A percentile compares a stretch with the other conserved stretches of the same genome.
Evolutionary conservation across 2,888 invertebrate species (phyloP).

Genomic region (Oegoconia quadripuncta): DNA sequence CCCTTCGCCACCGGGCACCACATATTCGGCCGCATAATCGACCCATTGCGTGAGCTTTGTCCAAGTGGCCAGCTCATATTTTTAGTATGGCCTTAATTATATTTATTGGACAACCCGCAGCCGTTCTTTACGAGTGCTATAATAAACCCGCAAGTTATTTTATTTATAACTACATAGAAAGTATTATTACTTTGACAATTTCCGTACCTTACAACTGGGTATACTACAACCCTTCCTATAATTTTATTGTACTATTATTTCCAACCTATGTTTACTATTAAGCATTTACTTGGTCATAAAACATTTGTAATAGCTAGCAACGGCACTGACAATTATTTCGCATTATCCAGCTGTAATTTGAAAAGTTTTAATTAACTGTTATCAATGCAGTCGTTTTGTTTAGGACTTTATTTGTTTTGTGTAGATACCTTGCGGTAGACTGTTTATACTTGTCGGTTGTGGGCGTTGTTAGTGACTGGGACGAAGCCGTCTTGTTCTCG

Average conservation of each 20-base stretch:
- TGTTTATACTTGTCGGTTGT: no score
- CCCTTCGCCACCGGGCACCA: constrained; percentile 2
- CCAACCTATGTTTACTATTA: not conserved
- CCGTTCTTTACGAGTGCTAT: constrained; percentile 1
- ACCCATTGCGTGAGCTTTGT: constrained; percentile 12
- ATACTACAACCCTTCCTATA: not conserved
- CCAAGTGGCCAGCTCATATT: constrained; percentile 9
- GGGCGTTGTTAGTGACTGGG: no score
- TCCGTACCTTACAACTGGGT: constrained; percentile 5
- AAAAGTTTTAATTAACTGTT: constrained; percentile 1
- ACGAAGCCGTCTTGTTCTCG: no score
- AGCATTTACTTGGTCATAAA: not conserved
- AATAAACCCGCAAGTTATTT: constrained; percentile 5
- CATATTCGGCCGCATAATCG: constrained; percentile 11
- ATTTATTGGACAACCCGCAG: constrained; percentile 12
- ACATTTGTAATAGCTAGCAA: not conserved
- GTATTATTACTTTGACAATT: constrained; percentile 8
- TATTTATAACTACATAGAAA: constrained; percentile 6
- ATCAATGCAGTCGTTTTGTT: not conserved
- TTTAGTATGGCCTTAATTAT: constrained; percentile 18
- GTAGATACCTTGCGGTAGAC: not conserved
- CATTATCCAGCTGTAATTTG: constrained; percentile 10
- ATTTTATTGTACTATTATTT: constrained; percentile 1
- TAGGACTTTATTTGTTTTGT: not conserved
- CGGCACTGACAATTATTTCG: constrained; percentile 3